A percentile compares a stretch with the other conserved stretches of the same genome.
phyloP scores from a whole-genome alignment of 1,140 invertebrate genomes.

The Armadillidium nasatum region DNA sequence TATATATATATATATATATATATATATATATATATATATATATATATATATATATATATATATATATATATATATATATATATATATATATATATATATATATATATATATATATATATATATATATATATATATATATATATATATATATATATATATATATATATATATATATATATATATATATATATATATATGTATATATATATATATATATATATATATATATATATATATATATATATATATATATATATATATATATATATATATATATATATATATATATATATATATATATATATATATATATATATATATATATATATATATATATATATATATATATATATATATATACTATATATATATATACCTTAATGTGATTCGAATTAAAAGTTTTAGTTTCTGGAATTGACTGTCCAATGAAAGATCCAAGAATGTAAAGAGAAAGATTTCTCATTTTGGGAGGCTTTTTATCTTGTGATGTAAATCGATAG shows the following conservation, averaged over 20 bases:
- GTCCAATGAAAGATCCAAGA: too few relatives aligned
- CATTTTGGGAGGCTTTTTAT: too few relatives aligned
- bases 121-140: constrained; percentile 11
- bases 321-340: neutral
- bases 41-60: too few relatives aligned
- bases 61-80: too few relatives aligned
- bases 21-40: too few relatives aligned
- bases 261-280: constrained; percentile 1
- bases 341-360: too few relatives aligned
- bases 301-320: constrained; percentile 10
- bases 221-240: constrained; percentile 7
- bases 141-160: constrained; percentile 1
- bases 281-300: constrained; percentile 15
- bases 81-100: neutral
- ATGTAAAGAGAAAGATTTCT: too few relatives aligned
- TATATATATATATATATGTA: neutral
- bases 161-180: constrained; percentile 11
- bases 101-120: constrained; percentile 11
- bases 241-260: constrained; percentile 15
- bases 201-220: constrained; percentile 1
- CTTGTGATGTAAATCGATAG: too few relatives aligned
- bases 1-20: too few relatives aligned
- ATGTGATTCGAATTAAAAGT: too few relatives aligned
- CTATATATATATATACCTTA: too few relatives aligned
- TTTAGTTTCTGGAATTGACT: too few relatives aligned